Evolutionary conservation across 2,888 invertebrate genomes (phyloP), one percentile per base, ranked within the genome.

Genomic region (Chloromyia formosa): DNA sequence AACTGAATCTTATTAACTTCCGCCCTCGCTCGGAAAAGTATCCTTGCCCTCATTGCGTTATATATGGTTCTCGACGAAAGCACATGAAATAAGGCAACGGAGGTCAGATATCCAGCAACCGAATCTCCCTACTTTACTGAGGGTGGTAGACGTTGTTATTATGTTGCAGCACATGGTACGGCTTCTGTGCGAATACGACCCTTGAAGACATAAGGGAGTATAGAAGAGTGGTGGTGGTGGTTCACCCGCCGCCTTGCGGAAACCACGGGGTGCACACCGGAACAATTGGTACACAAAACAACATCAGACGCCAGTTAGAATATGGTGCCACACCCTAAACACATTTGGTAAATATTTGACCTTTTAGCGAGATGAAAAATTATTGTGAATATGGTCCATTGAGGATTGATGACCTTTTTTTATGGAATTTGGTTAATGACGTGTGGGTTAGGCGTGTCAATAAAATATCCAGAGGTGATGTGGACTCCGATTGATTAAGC

Each of bases 291-390:
- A 64, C 62, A 60, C 60, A 64, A 64, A 42, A 42, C 62, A 64
- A 42, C 62, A 64, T 64, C 62, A 64, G 7, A 35, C 27, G 27
- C 27, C 3, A n/a, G 61, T 3, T 14, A 61, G 35, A 35, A n/a
- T 61, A 40, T 64, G 62, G 62, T 40, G 62, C 62, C 62, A 18
- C 62, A 64, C 62, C 62, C 62, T 64, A 56, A 20, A 3, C 16
- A 20, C 62, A 40, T 7, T 40, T 64, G 49, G 27, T 64, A 64
- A 64, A 64, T 64, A 64, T 64, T 64, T 64, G 42, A 64, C 62
- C 62, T 64, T 64, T 64, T 64, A 64, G 40, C 42, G 62, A 64
- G 62, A 64, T 64, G 62, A 64, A 18, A 61, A 64, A 64, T 64
- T 40, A 42, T 40, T 42, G 16, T 20, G 18, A 23, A n/a, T 16